Evolutionary conservation across 1,140 invertebrate species (phyloP).

Genomic region (Drosophila arawakana): DNA sequence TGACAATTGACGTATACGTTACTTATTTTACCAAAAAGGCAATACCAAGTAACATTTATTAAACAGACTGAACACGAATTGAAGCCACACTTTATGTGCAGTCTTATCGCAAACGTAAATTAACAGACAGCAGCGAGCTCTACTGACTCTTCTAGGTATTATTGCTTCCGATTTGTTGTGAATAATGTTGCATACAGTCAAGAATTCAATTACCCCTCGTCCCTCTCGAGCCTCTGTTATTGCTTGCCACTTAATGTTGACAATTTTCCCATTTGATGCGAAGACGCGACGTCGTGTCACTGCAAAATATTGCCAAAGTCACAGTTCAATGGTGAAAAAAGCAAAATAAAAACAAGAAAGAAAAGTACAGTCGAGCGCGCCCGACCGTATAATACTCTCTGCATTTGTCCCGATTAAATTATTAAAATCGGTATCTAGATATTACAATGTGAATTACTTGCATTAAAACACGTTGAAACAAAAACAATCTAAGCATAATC

Average conservation of each 20-base stretch:
- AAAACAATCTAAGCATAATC: too few relatives aligned
- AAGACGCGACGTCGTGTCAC: slow-evolving; percentile 44
- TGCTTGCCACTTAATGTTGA: slow-evolving; percentile 79
- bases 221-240: slow-evolving; percentile 26
- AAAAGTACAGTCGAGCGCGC: too few relatives aligned
- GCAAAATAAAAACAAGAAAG: slow-evolving; percentile 11
- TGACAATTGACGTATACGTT: too few relatives aligned
- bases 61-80: neutral
- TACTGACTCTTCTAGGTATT: slow-evolving; percentile 43
- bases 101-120: slow-evolving; percentile 67
- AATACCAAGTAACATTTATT: slow-evolving; percentile 15
- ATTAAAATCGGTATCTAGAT: too few relatives aligned
- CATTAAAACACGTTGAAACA: too few relatives aligned
- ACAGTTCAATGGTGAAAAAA: slow-evolving; percentile 21
- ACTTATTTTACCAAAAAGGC: too few relatives aligned
- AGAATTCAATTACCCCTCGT: slow-evolving; percentile 74
- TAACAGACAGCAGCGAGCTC: slow-evolving; percentile 42
- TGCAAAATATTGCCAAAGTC: slow-evolving; percentile 70
- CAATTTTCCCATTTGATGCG: slow-evolving; percentile 76
- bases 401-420: too few relatives aligned
- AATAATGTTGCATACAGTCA: slow-evolving; percentile 74
- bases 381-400: too few relatives aligned
- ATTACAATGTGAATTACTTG: too few relatives aligned
- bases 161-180: slow-evolving; percentile 79
- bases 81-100: slow-evolving; percentile 34